Evolutionary conservation across 2,797 vertebrate genomes (phyloP), one percentile per base, ranked within the genome.

Genomic region (Sebastes oblongus): DNA sequence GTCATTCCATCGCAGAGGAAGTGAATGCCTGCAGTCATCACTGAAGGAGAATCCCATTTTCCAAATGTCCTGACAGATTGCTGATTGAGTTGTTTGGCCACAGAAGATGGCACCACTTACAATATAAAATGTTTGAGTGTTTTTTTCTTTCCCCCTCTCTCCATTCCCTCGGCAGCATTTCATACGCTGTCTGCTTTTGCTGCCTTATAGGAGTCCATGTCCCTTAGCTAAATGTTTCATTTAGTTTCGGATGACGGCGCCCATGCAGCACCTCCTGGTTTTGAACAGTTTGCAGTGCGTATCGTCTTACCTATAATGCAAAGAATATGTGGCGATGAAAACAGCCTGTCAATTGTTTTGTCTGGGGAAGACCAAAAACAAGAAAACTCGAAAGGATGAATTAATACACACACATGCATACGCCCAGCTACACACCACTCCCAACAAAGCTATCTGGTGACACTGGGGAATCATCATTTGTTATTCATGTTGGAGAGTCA

Each of bases 291-390:
- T 87, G 74, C 75, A 16, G 55, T 24, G 61, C 65, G 77, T 86
- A 93, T 92, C 79, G 8, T 88, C 86, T 91, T 93, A 89, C 91
- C 46, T 56, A 4, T 86, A 89, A 93, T 86, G 78, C 82, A 90
- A 85, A 90, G 72, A 87, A 82, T 84, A 89, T 93, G 87, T 90
- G 87, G 68, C 18, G 74, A 83, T 82, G 79, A 92, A 88, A 90
- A 91, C 50, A 24, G 25, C 25, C 30, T 77, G 84, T 91, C 74
- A 42, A n/a, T 91, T 91, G 88, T 89, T 92, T 88, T 86, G 85
- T 90, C 83, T 86, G 64, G 74, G 71, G 78, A 77, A 73, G 42
- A 72, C 25, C 11, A 30, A 86, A 88, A 85, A 91, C 83, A 86
- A 85, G 54, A 84, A 83, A 84, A 72, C 52, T 52, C 9, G 2